Evolutionary conservation across 2,888 invertebrate genomes (phyloP).

Genomic region (Dyspetes luteomarginatus): DNA sequence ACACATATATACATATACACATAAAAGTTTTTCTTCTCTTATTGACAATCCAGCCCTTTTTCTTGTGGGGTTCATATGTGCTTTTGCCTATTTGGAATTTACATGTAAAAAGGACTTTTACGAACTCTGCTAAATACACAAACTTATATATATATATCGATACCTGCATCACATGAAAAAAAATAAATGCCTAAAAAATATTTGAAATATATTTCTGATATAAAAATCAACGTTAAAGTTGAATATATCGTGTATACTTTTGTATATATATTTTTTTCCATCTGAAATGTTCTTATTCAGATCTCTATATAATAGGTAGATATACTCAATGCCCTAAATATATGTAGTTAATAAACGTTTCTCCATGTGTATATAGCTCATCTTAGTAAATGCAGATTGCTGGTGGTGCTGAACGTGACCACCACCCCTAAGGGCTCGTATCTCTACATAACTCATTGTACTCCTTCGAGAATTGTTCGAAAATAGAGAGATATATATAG

Average conservation of each 20-base stretch:
- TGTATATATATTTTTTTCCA: neutral
- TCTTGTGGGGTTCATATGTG: constrained; percentile 37
- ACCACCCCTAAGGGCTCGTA: constrained; percentile 33
- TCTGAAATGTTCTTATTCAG: no score
- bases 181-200: no score
- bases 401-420: constrained; percentile 38
- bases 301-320: no score
- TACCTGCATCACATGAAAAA: no score
- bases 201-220: no score
- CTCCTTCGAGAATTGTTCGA: constrained; percentile 61
- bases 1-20: constrained; percentile 48
- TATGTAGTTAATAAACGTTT: no score
- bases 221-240: no score
- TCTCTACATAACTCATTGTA: constrained; percentile 61
- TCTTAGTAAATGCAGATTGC: constrained; percentile 24
- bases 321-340: neutral
- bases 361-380: constrained; percentile 3
- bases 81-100: constrained; percentile 49
- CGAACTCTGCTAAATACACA: neutral
- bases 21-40: constrained; percentile 48
- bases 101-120: constrained; percentile 26
- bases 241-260: no score
- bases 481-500: no score
- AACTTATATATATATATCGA: neutral
- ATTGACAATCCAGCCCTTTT: constrained; percentile 56